Evolutionary conservation across 2,113 vertebrate species (phyloP).

Genomic region (Gila orcuttii): DNA sequence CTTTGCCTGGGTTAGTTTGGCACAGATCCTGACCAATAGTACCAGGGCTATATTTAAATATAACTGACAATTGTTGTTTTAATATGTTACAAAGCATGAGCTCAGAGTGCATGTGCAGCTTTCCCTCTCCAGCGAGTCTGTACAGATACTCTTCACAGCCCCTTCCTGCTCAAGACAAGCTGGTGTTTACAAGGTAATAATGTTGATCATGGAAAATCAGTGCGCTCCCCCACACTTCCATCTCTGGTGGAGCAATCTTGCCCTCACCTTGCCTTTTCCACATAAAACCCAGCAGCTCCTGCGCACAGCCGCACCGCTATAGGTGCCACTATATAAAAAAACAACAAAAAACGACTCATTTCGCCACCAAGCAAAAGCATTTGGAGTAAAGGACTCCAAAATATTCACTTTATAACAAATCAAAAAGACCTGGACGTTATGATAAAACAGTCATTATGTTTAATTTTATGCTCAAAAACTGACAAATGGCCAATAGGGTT

Average conservation of each 20-base stretch:
- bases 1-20: conserved; percentile 24
- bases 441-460: not conserved
- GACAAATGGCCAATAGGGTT: not conserved
- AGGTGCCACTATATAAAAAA: conserved; percentile 29
- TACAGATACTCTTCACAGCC: conserved; percentile 31
- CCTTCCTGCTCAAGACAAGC: conserved; percentile 32
- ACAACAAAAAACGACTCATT: not conserved
- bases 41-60: not conserved
- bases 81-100: not conserved
- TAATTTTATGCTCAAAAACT: not conserved
- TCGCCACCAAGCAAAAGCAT: conserved; percentile 16
- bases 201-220: conserved; percentile 59
- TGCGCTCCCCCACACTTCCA: conserved; percentile 37
- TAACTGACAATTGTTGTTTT: not conserved
- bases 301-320: not conserved
- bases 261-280: conserved; percentile 53
- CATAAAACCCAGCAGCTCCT: conserved; percentile 44
- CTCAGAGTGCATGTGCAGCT: conserved; percentile 24
- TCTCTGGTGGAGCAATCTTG: conserved; percentile 43
- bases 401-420: not conserved
- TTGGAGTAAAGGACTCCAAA: not conserved
- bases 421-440: not conserved
- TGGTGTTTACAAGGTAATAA: conserved; percentile 61
- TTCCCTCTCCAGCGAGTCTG: conserved; percentile 26
- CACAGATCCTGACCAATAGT: conserved; percentile 7